phyloP scores from a whole-genome alignment of 30 jellyfish, hydroid and myxozoan genomes.

The Catostylus mosaicus region DNA sequence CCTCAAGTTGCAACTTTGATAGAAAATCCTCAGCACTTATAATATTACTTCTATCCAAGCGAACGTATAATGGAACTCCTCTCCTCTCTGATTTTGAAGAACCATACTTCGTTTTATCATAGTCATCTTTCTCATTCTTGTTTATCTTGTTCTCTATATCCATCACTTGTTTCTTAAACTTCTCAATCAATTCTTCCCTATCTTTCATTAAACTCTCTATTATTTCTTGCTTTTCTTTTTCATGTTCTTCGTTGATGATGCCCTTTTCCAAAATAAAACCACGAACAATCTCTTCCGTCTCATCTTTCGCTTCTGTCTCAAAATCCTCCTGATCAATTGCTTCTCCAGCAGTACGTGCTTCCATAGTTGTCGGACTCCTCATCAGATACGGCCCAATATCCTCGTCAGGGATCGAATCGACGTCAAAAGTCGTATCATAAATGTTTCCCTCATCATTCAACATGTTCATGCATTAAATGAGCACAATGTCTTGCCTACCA shows the following conservation, averaged over 20 bases:
- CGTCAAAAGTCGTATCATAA: constrained; percentile 26
- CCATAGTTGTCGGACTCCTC: constrained; percentile 13
- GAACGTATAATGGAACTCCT: constrained; percentile 43
- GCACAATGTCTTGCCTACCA: constrained; percentile 9
- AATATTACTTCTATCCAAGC: constrained; percentile 61
- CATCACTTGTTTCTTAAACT: constrained; percentile 64
- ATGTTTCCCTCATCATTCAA: neutral
- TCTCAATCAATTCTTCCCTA: constrained; percentile 68
- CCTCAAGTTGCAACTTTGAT: constrained; percentile 72
- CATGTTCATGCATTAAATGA: constrained; percentile 20
- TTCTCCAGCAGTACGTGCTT: neutral
- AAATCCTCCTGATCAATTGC: neutral
- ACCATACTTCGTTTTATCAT: neutral
- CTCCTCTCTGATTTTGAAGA: neutral
- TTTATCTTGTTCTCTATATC: constrained; percentile 59
- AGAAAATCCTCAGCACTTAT: constrained; percentile 86
- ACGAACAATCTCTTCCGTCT: constrained; percentile 78
- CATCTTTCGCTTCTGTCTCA: constrained; percentile 65
- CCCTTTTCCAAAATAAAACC: constrained; percentile 92
- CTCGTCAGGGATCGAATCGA: constrained; percentile 39
- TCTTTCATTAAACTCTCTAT: constrained; percentile 79
- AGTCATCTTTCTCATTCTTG: constrained; percentile 4
- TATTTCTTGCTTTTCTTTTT: constrained; percentile 79
- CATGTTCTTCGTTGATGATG: constrained; percentile 77
- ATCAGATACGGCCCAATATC: neutral